phyloP scores from a whole-genome alignment of 2,113 vertebrate genomes.

The Larimichthys polyactis region DNA sequence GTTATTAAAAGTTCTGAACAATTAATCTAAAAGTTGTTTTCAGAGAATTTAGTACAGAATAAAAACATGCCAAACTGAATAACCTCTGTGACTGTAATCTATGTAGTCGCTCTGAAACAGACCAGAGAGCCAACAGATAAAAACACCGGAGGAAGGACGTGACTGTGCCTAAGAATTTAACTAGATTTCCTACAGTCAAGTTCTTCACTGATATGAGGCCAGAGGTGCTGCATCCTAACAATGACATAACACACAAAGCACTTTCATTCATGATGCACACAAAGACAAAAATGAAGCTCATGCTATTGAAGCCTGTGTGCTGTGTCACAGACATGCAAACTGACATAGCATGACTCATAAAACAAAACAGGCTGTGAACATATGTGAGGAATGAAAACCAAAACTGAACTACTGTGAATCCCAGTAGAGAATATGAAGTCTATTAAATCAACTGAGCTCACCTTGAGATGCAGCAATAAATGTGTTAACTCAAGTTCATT shows the following conservation, averaged over 20 bases:
- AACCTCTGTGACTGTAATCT: background rate
- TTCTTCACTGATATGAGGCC: constrained; percentile 39
- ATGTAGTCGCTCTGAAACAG: background rate
- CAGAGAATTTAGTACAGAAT: background rate
- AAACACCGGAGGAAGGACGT: background rate
- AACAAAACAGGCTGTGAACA: background rate
- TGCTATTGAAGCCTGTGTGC: background rate
- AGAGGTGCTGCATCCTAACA: background rate
- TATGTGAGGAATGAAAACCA: background rate
- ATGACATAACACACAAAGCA: constrained; percentile 27
- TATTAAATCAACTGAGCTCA: background rate
- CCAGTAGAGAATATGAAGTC: background rate
- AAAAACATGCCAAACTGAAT: background rate
- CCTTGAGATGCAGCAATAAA: background rate
- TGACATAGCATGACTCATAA: background rate
- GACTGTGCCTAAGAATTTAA: background rate
- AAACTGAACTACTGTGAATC: background rate
- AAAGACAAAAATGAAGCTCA: background rate
- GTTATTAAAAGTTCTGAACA: background rate
- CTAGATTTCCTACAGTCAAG: constrained; percentile 32
- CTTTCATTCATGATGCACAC: constrained; percentile 29
- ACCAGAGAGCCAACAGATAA: background rate
- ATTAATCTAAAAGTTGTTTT: background rate
- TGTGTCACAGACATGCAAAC: background rate
- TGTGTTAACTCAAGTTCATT: background rate